Conservation (phyloP, 37 sponge, comb jelly and placozoan species). For the Beroe forskalii region DNA sequence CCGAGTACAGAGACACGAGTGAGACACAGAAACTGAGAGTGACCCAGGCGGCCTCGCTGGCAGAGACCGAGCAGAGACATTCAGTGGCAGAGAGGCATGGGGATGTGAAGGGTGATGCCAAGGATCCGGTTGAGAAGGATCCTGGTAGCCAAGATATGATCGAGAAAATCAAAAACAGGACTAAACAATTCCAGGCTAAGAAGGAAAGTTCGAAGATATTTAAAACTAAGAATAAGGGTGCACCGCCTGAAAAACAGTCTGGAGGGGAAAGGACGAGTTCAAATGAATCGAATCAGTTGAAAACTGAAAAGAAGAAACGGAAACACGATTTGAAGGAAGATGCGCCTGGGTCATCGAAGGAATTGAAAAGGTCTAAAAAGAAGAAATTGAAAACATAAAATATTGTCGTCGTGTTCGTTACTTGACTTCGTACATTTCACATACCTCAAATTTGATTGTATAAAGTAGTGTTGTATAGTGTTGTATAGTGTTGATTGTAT, state of each 20-base stretch:
- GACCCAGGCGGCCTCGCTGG: conserved; percentile 33
- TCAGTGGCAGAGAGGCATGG: not conserved
- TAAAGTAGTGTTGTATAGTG: no score
- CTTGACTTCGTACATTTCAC: no score
- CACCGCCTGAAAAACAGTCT: not conserved
- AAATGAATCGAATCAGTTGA: no score
- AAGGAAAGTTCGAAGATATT: conserved; percentile 8
- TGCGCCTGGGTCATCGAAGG: not conserved
- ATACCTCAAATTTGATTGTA: no score
- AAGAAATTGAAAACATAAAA: conserved; percentile 6
- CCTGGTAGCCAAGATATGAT: not conserved
- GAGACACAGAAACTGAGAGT: conserved; percentile 43
- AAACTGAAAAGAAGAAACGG: not conserved
- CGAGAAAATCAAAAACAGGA: conserved; percentile 46
- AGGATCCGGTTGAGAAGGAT: not conserved
- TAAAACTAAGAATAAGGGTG: conserved; percentile 18
- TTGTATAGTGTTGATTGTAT: no score
- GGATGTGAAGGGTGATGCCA: not conserved
- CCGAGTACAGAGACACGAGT: not conserved
- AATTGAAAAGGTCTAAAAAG: not conserved
- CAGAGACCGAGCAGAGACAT: conserved; percentile 11
- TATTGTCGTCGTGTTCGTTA: no score
- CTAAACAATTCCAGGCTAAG: not conserved
- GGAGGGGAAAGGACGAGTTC: no score
- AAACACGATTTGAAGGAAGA: not conserved